A percentile compares a stretch with the other conserved stretches of the same genome.
Evolutionary conservation across 2,888 invertebrate species (phyloP).

Genomic region (Parnassius apollo): DNA sequence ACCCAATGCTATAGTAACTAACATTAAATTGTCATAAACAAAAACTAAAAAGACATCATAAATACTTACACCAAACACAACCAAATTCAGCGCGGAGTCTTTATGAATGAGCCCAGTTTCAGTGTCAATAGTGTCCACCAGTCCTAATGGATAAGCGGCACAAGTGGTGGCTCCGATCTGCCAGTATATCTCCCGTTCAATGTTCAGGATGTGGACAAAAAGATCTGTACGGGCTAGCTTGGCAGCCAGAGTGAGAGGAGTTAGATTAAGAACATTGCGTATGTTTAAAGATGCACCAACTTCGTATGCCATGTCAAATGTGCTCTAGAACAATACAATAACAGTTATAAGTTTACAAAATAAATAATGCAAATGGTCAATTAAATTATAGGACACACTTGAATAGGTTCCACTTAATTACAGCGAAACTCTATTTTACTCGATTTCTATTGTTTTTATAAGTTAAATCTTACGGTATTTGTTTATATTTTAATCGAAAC

Average conservation of each 20-base stretch:
- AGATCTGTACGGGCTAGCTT: slow-evolving; percentile 96
- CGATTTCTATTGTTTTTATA: too few species aligned
- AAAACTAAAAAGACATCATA: not conserved
- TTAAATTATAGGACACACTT: too few species aligned
- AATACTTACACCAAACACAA: slow-evolving; percentile 94
- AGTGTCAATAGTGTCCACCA: slow-evolving; percentile 97
- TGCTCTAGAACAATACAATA: slow-evolving; percentile 78
- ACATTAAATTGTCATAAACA: not conserved
- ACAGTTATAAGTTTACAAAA: too few species aligned
- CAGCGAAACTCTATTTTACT: too few species aligned
- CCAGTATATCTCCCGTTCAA: slow-evolving; percentile 98
- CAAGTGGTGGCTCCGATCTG: slow-evolving; percentile 97
- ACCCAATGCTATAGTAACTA: too few species aligned
- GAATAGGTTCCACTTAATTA: too few species aligned
- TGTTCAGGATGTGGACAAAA: slow-evolving; percentile 98
- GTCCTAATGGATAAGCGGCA: slow-evolving; percentile 96
- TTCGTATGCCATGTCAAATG: slow-evolving; percentile 97
- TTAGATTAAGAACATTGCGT: slow-evolving; percentile 92
- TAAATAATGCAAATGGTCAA: too few species aligned
- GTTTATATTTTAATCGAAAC: too few species aligned
- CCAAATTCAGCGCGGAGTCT: slow-evolving; percentile 96
- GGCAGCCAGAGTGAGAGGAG: slow-evolving; percentile 95
- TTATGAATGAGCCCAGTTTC: slow-evolving; percentile 96
- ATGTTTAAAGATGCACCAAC: slow-evolving; percentile 94
- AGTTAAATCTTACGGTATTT: too few species aligned